Conservation (phyloP, 2,888 invertebrate genomes). For the Cheilosia grossa region DNA sequence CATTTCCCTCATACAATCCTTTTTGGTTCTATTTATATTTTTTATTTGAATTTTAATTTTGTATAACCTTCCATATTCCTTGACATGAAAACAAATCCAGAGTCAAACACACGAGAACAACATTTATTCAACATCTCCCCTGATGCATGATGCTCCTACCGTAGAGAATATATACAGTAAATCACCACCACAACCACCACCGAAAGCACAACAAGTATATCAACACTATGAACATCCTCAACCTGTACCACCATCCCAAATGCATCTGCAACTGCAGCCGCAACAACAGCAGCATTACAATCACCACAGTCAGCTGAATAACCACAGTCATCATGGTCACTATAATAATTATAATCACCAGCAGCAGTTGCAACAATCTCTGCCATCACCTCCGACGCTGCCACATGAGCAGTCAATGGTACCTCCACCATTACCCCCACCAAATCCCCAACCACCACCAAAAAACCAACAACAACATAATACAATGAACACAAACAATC, state of each 20-base stretch:
- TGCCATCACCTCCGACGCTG: constrained; percentile 74
- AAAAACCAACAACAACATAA: constrained; percentile 73
- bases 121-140: constrained; percentile 72
- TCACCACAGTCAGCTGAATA: constrained; percentile 50
- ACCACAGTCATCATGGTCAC: constrained; percentile 56
- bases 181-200: constrained; percentile 67
- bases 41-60: constrained; percentile 63
- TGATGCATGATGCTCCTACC: constrained; percentile 68
- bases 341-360: constrained; percentile 68
- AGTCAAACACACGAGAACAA: constrained; percentile 73
- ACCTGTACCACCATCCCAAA: constrained; percentile 69
- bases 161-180: constrained; percentile 67
- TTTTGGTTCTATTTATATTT: constrained; percentile 44
- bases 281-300: constrained; percentile 68
- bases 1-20: constrained; percentile 14
- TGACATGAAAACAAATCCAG: constrained; percentile 35
- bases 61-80: constrained; percentile 50
- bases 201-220: constrained; percentile 70
- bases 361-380: constrained; percentile 74
- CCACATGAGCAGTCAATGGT: constrained; percentile 76
- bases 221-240: constrained; percentile 73
- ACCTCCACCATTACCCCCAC: constrained; percentile 74
- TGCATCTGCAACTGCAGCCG: constrained; percentile 72
- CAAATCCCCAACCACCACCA: constrained; percentile 71
- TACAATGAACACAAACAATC: constrained; percentile 71